phyloP scores from a whole-genome alignment of 2,113 vertebrate genomes.

The Kryptolebias marmoratus region DNA sequence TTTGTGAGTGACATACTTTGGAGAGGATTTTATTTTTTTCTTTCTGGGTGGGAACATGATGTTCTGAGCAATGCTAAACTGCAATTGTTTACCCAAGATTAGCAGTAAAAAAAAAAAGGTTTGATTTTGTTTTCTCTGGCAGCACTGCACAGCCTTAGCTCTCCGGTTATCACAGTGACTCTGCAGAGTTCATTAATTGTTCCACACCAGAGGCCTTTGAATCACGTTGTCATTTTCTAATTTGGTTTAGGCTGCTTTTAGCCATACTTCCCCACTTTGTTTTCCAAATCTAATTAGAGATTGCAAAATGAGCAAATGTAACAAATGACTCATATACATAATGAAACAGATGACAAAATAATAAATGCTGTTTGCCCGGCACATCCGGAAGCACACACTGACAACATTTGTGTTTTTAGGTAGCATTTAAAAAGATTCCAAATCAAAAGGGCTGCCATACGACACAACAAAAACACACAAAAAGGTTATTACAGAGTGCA shows the following conservation, averaged over 20 bases:
- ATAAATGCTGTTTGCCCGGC: conserved; percentile 6
- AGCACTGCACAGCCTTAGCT: conserved; percentile 29
- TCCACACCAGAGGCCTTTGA: conserved; percentile 59
- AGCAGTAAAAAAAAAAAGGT: conserved; percentile 27
- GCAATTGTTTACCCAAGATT: conserved; percentile 40
- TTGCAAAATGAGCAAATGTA: conserved; percentile 45
- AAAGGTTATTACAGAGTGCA: neutral
- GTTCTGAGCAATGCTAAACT: conserved; percentile 36
- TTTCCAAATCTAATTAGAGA: conserved; percentile 66
- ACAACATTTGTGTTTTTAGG: conserved; percentile 2
- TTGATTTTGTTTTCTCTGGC: conserved; percentile 47
- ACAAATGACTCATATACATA: conserved; percentile 42
- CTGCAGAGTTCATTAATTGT: conserved; percentile 65
- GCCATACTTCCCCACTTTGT: conserved; percentile 50
- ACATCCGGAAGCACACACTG: neutral
- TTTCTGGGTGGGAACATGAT: conserved; percentile 16
- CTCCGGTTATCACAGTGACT: conserved; percentile 49
- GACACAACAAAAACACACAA: neutral
- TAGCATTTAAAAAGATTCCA: neutral
- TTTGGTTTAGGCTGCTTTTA: conserved; percentile 61
- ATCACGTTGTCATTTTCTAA: conserved; percentile 65
- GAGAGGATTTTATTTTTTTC: conserved; percentile 25
- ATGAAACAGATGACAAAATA: conserved; percentile 29
- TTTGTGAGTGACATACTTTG: conserved; percentile 7
- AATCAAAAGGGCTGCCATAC: neutral